Percentiles rank a stretch among this genome's conserved stretches.
Conservation (phyloP, 2,113 vertebrate species). For the Lichenostomus cassidix region DNA sequence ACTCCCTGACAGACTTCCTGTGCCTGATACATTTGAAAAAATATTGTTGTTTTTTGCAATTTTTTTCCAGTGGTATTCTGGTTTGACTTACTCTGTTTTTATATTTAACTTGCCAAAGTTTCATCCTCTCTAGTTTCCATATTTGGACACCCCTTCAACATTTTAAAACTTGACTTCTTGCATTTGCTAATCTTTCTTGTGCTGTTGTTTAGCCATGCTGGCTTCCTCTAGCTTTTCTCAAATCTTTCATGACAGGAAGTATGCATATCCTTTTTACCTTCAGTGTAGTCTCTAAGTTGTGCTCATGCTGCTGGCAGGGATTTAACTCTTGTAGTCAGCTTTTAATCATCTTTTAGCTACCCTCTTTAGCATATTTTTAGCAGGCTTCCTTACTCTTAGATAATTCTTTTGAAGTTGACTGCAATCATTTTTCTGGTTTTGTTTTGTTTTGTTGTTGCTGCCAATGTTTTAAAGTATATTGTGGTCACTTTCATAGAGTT, state of each 20-base stretch:
- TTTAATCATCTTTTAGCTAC: background rate
- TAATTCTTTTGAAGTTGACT: background rate
- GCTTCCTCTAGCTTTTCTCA: slow-evolving; percentile 48
- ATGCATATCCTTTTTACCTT: slow-evolving; percentile 42
- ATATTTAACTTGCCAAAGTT: slow-evolving; percentile 14
- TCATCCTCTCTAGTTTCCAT: background rate
- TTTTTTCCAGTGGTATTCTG: background rate
- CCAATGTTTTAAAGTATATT: background rate
- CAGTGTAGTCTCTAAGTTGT: background rate
- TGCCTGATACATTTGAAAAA: background rate
- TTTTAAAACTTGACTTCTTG: slow-evolving; percentile 2
- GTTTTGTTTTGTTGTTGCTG: background rate
- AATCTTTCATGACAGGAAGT: slow-evolving; percentile 24
- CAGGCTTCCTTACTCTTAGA: background rate
- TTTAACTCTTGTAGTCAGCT: background rate
- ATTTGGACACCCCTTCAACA: background rate
- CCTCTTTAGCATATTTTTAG: background rate
- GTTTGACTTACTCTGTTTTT: background rate
- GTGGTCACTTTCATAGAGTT: background rate
- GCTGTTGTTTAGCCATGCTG: background rate
- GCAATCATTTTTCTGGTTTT: background rate
- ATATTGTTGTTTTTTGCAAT: background rate
- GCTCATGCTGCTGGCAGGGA: background rate
- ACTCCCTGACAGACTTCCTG: background rate
- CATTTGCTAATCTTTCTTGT: background rate